Base-by-base conservation (phyloP, 2,797 vertebrate genomes). In the Manis pentadactyla region DNA sequence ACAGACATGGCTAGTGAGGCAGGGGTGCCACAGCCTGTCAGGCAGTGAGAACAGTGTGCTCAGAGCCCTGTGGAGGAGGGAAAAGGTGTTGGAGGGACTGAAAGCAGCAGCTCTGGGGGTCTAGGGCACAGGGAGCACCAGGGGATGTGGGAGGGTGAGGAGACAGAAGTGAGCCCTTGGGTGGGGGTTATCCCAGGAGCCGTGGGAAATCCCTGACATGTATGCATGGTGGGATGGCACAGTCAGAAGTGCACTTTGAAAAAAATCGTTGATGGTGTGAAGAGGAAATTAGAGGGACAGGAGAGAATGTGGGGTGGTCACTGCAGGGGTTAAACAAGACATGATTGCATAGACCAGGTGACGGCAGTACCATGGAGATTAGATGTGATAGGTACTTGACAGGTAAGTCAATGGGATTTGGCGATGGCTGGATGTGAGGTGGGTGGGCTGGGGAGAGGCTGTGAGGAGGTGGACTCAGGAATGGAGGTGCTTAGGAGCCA, bases 331-430 rank as follows among this genome's bases (percentile, higher is more conserved):
- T 21, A 34, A 51, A 73, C 0, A 10, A 15, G 57, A 85, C 8
- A 39, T 14, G 74, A 57, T 27, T 21, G 39, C 29, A 87, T 55
- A 55, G 39, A 51, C 31, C 10, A 79, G 57, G 6, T 1, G 42
- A 64, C 5, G 21, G 66, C 11, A 2, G 5, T 23, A 7, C 34
- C 11, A 1, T 64, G 49, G 29, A 46, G 1, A 71, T 25, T n/a
- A n/a, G 46, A 1, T 0, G 19, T 51, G n/a, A 7, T 2, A 49
- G 18, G 14, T 1, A 7, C 2, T 4, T 1, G 42, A 63, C 42
- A 46, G 75, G 21, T 23, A 42, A 34, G 13, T 39, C 49, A 27
- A 1, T 19, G 53, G 23, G 31, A 21, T 46, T 39, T 37, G 78
- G 55, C 17, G 3, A 27, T 18, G 7, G 78, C 6, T 87, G 66